Base-by-base conservation (phyloP, 1,140 invertebrate species). In the Belonocnema kinseyi region DNA sequence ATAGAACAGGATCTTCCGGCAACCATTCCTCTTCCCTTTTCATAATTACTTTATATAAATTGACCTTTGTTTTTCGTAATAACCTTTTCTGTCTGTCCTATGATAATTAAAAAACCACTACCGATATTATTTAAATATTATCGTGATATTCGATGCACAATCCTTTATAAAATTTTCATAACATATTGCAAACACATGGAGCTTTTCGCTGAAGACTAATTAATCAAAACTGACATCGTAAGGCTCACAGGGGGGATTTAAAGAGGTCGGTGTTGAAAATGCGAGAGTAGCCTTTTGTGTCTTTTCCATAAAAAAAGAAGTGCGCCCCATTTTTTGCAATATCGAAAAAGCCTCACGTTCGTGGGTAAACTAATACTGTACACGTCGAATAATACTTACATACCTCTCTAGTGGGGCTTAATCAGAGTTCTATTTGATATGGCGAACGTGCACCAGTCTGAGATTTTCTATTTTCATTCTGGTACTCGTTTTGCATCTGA, bases 371-470 rank as follows among this genome's bases (percentile, higher is more conserved):
- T 66, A 66, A 66, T 33, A 40, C n/a, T 40, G 14, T 66, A 66
- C 5, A 66, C 26, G 33, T 66, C n/a, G 61, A 66, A 66, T 66
- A 66, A 66, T 40, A 46, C 26, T 33, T 33, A 40, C 33, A 40
- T 66, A 66, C 33, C 5, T n/a, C 26, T 40, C 61, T 33, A 12
- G 26, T 33, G 16, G 33, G 10, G 61, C 61, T 66, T 66, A 66
- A 66, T 66, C 61, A 66, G 61, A 66, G 61, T 66, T 66, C 61
- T 66, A 66, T 66, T 66, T 66, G 61, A 66, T 66, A 46, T 46
- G 40, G 40, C 40, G 33, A 2, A 16, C 26, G 61, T 14, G 8
- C 26, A 33, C 21, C 14, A 40, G 61, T 66, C 14, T 16, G 61
- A 66, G 61, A 66, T 66, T 66, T 66, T 66, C 61, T 46, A 66